Evolutionary conservation across 2,888 invertebrate species (phyloP), one percentile per base, ranked within the genome.

Genomic region (Antitype chi): DNA sequence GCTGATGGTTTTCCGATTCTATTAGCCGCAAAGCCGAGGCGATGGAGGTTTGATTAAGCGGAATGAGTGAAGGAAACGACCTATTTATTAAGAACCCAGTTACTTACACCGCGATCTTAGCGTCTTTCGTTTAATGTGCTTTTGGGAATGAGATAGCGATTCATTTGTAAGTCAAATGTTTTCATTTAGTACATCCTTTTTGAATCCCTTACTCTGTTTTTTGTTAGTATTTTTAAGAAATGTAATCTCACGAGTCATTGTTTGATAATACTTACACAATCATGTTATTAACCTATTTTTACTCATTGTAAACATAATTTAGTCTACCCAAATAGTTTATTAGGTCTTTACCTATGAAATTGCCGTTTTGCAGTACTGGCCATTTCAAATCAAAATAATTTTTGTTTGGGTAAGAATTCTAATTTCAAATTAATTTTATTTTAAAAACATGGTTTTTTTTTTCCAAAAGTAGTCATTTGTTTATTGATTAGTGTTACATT

Each of bases 1-100:
- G 91, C 87, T 94, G 94, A 95, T 95, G 94, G 94, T 94, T 95
- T 95, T 94, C 94, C 94, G 93, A 95, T 95, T 95, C 92, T 91
- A 94, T 95, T 95, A 95, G 90, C 92, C 93, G 92, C 94, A 91
- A 93, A 93, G 90, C 91, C 90, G 84, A 87, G 87, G 87, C 78
- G 84, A 84, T 78, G 88, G 82, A 85, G 90, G 88, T 93, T 87
- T 94, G 93, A 95, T 95, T 95, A 94, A 91, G 89, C 91, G 89
- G 91, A 94, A 92, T 91, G 91, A 89, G 88, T 87, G 85, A 89
- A 89, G 90, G 90, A 92, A 91, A 91, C 89, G 89, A 90, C 85
- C 89, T 86, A 89, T 89, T 93, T 92, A 92, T 89, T 91, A 89
- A 86, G 88, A 88, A 76, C 79, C 84, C 78, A 77, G 77, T 83